These are phyloP conservation scores for Blera fallax DNA, from an alignment of 2,888 invertebrate genomes.

Conservation along the genomic window DNA sequence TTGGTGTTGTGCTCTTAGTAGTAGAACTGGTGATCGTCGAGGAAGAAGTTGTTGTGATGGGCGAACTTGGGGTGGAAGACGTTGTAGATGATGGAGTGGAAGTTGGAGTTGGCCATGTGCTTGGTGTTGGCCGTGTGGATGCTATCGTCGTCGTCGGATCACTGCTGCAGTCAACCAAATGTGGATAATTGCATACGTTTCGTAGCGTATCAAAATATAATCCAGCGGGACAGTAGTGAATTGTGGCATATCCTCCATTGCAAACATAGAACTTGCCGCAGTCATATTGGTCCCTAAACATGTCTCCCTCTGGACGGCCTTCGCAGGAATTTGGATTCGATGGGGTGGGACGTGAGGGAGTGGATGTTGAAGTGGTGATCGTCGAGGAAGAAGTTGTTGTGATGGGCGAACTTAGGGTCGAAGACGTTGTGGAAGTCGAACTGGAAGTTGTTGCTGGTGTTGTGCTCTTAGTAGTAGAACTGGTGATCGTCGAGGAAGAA, in stretches of 20 bases:
- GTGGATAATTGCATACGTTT: not conserved
- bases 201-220: not conserved
- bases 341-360: not conserved
- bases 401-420: too few relatives aligned
- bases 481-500: not conserved
- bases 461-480: too few relatives aligned
- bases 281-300: not conserved
- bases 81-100: not conserved
- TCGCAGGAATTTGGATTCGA: not conserved
- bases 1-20: too few relatives aligned
- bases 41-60: not conserved
- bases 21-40: not conserved
- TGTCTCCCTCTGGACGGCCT: not conserved
- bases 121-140: not conserved
- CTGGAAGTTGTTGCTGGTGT: not conserved
- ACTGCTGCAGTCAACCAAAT: not conserved
- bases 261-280: constrained; percentile 1
- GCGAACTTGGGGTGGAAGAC: not conserved
- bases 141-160: not conserved
- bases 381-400: not conserved
- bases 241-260: not conserved
- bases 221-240: not conserved
- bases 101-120: too few relatives aligned
- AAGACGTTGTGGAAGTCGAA: too few relatives aligned
- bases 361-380: too few relatives aligned